phyloP scores from a whole-genome alignment of 2,113 vertebrate genomes.

The Pagrus major region DNA sequence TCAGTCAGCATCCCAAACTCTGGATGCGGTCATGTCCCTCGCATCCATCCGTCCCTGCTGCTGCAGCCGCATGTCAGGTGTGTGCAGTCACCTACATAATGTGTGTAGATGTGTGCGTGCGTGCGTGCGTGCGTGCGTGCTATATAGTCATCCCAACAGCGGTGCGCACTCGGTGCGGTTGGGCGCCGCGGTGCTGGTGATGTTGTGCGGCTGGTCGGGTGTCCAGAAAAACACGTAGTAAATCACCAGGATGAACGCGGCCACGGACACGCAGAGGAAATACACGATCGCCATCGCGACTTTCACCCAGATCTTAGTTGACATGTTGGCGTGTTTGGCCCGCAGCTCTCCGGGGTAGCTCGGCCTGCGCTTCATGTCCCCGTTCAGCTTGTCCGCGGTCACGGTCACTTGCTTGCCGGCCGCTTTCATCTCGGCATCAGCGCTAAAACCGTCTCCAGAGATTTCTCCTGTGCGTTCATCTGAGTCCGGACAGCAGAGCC shows the following conservation, averaged over 20 bases:
- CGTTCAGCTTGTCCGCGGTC: slow-evolving; percentile 76
- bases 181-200: slow-evolving; percentile 45
- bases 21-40: slow-evolving; percentile 5
- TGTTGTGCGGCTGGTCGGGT: slow-evolving; percentile 55
- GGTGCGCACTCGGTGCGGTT: slow-evolving; percentile 61
- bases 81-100: slow-evolving; percentile 42
- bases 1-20: slow-evolving; percentile 55
- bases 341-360: slow-evolving; percentile 87
- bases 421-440: slow-evolving; percentile 73
- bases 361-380: slow-evolving; percentile 81
- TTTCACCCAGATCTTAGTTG: slow-evolving; percentile 89
- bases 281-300: slow-evolving; percentile 89
- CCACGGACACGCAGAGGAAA: slow-evolving; percentile 90
- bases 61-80: slow-evolving; percentile 57
- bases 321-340: slow-evolving; percentile 81
- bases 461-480: slow-evolving; percentile 48
- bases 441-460: not conserved
- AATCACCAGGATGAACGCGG: slow-evolving; percentile 89
- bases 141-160: slow-evolving; percentile 36
- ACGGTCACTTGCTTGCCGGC: slow-evolving; percentile 50
- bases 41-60: slow-evolving; percentile 17
- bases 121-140: slow-evolving; percentile 3
- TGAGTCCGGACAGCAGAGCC: slow-evolving; percentile 54
- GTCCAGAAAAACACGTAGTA: slow-evolving; percentile 91
- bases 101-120: slow-evolving; percentile 17